Evolutionary conservation across 2,888 invertebrate genomes (phyloP).

Genomic region (Liposcelis brunnea): DNA sequence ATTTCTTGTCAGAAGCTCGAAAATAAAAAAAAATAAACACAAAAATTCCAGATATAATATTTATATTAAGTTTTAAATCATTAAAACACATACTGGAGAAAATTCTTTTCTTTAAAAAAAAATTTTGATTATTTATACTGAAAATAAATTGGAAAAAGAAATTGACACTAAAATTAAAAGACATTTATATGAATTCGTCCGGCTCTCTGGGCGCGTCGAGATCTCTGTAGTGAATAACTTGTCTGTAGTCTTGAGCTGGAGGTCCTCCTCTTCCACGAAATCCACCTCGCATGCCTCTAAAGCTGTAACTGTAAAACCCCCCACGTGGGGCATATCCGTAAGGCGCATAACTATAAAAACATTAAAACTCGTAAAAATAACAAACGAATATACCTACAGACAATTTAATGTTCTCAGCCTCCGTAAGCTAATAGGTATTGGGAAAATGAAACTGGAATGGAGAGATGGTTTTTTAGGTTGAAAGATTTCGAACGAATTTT

Average conservation of each 20-base stretch:
- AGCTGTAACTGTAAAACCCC: slow-evolving; percentile 32
- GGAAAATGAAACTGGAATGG: background rate
- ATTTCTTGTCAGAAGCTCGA: too few relatives aligned
- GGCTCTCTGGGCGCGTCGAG: slow-evolving; percentile 84
- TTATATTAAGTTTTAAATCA: too few relatives aligned
- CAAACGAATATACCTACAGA: slow-evolving; percentile 1
- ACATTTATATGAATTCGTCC: slow-evolving; percentile 58
- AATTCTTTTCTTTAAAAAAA: too few relatives aligned
- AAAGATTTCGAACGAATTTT: too few relatives aligned
- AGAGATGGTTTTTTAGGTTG: background rate
- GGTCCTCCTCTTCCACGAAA: background rate
- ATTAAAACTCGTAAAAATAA: slow-evolving; percentile 12
- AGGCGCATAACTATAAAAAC: slow-evolving; percentile 23
- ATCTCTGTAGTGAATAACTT: slow-evolving; percentile 83
- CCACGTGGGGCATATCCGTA: slow-evolving; percentile 29
- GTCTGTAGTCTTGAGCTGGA: slow-evolving; percentile 46
- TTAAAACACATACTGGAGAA: too few relatives aligned
- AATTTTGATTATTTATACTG: too few relatives aligned
- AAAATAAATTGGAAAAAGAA: too few relatives aligned
- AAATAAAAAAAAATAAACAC: too few relatives aligned
- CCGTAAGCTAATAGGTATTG: too few relatives aligned
- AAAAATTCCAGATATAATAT: too few relatives aligned
- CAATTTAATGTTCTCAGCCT: too few relatives aligned
- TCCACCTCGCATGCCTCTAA: slow-evolving; percentile 15
- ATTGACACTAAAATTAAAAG: background rate